Base-by-base conservation (phyloP, 2,113 vertebrate species). In the Rhabdomys dilectus region DNA sequence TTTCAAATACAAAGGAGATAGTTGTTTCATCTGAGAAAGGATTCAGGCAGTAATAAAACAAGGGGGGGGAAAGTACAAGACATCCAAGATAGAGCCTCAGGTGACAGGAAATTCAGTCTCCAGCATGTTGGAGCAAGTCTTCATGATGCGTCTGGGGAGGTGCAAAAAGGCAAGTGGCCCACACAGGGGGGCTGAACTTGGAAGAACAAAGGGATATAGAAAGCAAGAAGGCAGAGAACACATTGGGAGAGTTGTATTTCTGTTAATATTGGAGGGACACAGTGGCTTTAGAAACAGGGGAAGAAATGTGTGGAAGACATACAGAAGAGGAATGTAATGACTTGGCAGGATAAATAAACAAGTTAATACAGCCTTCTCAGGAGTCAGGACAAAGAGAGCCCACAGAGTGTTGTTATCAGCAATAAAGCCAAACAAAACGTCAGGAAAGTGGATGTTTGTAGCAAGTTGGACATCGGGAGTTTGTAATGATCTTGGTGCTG, bases 401-500 rank as follows among this genome's bases (percentile, higher is more conserved):
- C 53, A 72, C 58, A 81, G 36, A 89, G 58, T 92, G 91, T 81
- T 53, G 24, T 95, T 13, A 51, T 31, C 42, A 80, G 85, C 22
- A 72, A 13, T 51, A n/a, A 95, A 95, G 72, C 73, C 91, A 95
- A 94, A 72, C 29, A 84, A 64, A 95, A 95, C 48, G 64, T 94
- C 42, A 53, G 76, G 66, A 89, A 93, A 94, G 51, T 45, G 51
- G 11, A 21, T 13, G 9, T 85, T 91, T 93, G 29, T 45, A 72
- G 16, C 60, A 73, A 77, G 60, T 45, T 34, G 31, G 73, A 53
- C 75, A 88, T 86, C 70, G 48, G 9, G 66, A 64, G 68, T 96
- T 88, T 89, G 53, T 86, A 86, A 95, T 0, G 4, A 76, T 72
- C 39, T 92, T 89, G 62, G 62, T 58, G 73, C 2, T 87, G 72